A percentile compares a stretch with the other conserved stretches of the same genome.
phyloP scores from a whole-genome alignment of 2,113 vertebrate species.

The Datnioides undecimradiatus region DNA sequence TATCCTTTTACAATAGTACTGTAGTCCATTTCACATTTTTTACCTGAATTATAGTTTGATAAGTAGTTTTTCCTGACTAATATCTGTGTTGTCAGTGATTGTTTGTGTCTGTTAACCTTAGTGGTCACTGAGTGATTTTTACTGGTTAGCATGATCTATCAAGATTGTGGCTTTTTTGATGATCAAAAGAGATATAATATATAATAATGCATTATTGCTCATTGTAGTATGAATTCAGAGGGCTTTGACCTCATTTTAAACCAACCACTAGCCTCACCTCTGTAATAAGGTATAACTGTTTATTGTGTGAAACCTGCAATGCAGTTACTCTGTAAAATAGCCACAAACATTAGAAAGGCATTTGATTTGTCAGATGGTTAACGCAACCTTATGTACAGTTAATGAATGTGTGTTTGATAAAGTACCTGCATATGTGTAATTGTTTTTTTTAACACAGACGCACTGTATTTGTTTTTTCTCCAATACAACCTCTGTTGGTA shows the following conservation, averaged over 20 bases:
- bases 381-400: constrained; percentile 52
- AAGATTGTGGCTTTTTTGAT: constrained; percentile 34
- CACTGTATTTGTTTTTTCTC: constrained; percentile 34
- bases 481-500: constrained; percentile 5
- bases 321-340: constrained; percentile 49
- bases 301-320: constrained; percentile 57
- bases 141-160: constrained; percentile 55
- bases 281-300: constrained; percentile 48
- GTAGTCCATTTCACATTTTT: constrained; percentile 63
- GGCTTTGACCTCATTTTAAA: constrained; percentile 43
- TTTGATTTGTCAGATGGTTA: constrained; percentile 44
- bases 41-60: constrained; percentile 59
- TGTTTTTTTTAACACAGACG: constrained; percentile 25
- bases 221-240: constrained; percentile 38
- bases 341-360: constrained; percentile 40
- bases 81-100: constrained; percentile 51
- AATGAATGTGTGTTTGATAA: constrained; percentile 47
- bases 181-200: constrained; percentile 37
- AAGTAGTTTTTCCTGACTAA: constrained; percentile 53
- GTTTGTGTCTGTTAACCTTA: constrained; percentile 45
- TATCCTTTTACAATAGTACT: constrained; percentile 66
- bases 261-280: constrained; percentile 67
- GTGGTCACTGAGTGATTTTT: constrained; percentile 63
- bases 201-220: constrained; percentile 47
- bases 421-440: constrained; percentile 8